These are phyloP conservation scores for Leptura quadrifasciata DNA, from an alignment of 2,888 invertebrate genomes.

Conservation along the genomic window DNA sequence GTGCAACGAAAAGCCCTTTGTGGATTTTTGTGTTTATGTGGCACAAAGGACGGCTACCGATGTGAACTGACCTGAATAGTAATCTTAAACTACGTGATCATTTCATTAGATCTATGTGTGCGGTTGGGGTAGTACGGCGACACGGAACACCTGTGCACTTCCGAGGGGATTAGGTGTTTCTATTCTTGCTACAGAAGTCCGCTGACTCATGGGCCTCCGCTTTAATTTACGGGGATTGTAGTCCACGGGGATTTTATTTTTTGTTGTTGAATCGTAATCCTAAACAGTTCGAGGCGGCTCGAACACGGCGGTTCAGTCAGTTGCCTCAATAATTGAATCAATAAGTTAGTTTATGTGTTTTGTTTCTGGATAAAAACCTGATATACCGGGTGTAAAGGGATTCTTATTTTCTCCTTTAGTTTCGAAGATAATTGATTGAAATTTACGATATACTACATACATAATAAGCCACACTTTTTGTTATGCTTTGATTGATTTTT, in stretches of 20 bases:
- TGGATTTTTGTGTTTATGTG: conserved; percentile 52
- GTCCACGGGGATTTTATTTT: conserved; percentile 20
- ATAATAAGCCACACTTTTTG: too few relatives aligned
- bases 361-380: not conserved
- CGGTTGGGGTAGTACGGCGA: conserved; percentile 45
- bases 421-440: too few relatives aligned
- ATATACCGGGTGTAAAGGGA: too few relatives aligned
- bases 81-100: conserved; percentile 50
- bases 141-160: conserved; percentile 59
- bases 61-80: conserved; percentile 60
- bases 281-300: not conserved
- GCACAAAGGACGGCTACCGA: conserved; percentile 53
- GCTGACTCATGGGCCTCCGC: conserved; percentile 49
- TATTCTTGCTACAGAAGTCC: conserved; percentile 43
- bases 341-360: not conserved
- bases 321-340: not conserved
- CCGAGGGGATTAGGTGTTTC: conserved; percentile 51
- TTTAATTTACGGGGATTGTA: conserved; percentile 29
- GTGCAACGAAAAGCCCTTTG: conserved; percentile 45
- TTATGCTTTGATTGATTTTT: too few relatives aligned
- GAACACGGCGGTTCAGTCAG: not conserved
- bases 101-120: conserved; percentile 47
- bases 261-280: conserved; percentile 6
- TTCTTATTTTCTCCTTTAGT: too few relatives aligned
- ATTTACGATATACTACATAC: too few relatives aligned